Conservation (phyloP, 2,888 invertebrate species). For the Suillia variegata region DNA sequence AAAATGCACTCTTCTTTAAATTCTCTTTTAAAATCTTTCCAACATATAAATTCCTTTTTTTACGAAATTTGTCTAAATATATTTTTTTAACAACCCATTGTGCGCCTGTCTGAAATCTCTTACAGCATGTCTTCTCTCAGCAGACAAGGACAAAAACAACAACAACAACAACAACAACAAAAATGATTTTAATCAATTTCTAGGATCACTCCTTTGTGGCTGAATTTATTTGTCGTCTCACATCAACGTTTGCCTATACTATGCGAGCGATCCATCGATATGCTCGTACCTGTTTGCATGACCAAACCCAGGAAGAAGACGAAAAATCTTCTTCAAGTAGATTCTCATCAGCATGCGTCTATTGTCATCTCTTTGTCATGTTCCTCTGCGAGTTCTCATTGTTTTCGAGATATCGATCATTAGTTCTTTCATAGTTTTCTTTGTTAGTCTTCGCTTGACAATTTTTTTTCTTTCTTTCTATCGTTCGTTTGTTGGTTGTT, state of each 20-base stretch:
- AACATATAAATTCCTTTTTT: no score
- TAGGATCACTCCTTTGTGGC: slow-evolving; percentile 36
- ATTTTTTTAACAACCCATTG: slow-evolving; percentile 17
- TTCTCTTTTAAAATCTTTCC: no score
- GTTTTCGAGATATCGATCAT: slow-evolving; percentile 46
- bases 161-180: no score
- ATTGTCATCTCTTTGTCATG: slow-evolving; percentile 32
- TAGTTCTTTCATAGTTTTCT: slow-evolving; percentile 26
- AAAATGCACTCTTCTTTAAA: no score
- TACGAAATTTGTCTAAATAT: not conserved
- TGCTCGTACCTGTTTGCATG: not conserved
- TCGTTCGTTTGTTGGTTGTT: not conserved
- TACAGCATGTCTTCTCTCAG: not conserved
- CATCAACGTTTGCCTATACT: not conserved
- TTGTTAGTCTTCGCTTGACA: slow-evolving; percentile 27
- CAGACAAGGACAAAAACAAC: no score
- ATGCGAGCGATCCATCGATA: no score
- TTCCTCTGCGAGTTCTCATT: slow-evolving; percentile 1
- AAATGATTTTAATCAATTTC: slow-evolving; percentile 39
- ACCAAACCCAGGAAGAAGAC: not conserved
- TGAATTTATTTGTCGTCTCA: not conserved
- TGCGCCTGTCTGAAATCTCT: not conserved
- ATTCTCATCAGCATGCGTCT: slow-evolving; percentile 42
- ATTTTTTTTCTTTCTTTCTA: not conserved
- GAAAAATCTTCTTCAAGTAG: slow-evolving; percentile 9